Base-by-base conservation (phyloP, 2,888 invertebrate species). In the Seira sanloemensis region DNA sequence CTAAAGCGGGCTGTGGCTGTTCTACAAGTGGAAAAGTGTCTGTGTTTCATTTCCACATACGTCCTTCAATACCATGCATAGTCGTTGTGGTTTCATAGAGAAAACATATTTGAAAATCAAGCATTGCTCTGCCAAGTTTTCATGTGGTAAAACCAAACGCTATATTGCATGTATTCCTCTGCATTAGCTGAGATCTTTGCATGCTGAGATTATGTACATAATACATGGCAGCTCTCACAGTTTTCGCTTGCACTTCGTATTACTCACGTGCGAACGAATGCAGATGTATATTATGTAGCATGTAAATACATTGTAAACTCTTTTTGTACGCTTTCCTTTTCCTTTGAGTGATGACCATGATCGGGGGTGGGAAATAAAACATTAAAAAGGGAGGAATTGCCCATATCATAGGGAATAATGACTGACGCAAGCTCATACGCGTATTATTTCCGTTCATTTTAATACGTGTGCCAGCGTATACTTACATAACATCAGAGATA, bases 241-340 rank as follows among this genome's bases (percentile, higher is more conserved):
- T 12, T 37, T 37, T 37, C 37, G 4, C 37, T 7, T 37, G 37
- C 37, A 37, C 12, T 37, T 37, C 37, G 37, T 72, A 72, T 77
- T 82, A 72, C 65, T 82, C 82, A 82, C 67, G 67, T 77, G 54
- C 26, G 26, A 82, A 25, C 73, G 58, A 21, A 72, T 54, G 50
- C 54, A 50, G 4, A 37, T 37, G 37, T 12, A 7, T 37, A 37
- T 7, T 37, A 4, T 37, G 37, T 37, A 37, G 37, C 4, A 37
- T n/a, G 37, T 7, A 37, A 12, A n/a, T 7, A 37, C 37, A 37
- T 68, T 67, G 73, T 27, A 67, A 62, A 66, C 62, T 37, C 12
- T 37, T 4, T 37, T 4, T 37, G 37, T 37, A 37, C 4, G 37
- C 37, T 37, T 37, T 37, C n/a, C n/a, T n/a, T n/a, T n/a, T n/a